phyloP scores from a whole-genome alignment of 2,888 invertebrate species.

The Melangyna quadrimaculata region DNA sequence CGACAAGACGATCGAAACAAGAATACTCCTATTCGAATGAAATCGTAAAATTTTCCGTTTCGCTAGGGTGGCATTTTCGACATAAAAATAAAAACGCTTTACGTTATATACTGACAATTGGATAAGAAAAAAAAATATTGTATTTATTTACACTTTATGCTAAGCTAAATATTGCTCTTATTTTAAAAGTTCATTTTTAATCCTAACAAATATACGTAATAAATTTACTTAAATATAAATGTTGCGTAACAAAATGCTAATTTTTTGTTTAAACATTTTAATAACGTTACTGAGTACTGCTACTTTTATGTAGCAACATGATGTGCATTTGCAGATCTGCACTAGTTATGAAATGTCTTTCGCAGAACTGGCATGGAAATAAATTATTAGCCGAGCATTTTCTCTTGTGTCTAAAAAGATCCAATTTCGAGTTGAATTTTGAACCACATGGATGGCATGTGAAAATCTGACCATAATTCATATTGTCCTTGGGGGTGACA shows the following conservation, averaged over 20 bases:
- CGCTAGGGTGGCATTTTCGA: too few species aligned
- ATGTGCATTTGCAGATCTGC: slow-evolving; percentile 74
- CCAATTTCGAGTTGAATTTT: slow-evolving; percentile 72
- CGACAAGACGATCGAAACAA: too few species aligned
- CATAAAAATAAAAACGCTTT: too few species aligned
- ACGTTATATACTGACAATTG: too few species aligned
- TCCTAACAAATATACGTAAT: not conserved
- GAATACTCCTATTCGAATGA: too few species aligned
- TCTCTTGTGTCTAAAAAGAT: slow-evolving; percentile 73
- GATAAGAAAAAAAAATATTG: not conserved
- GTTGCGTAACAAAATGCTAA: slow-evolving; percentile 6
- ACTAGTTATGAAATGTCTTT: slow-evolving; percentile 71
- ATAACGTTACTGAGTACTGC: slow-evolving; percentile 16
- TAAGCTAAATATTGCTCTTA: slow-evolving; percentile 16
- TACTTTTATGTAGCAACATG: slow-evolving; percentile 71
- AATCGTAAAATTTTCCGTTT: too few species aligned
- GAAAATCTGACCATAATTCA: slow-evolving; percentile 71
- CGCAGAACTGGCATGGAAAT: slow-evolving; percentile 73
- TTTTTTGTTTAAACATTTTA: not conserved
- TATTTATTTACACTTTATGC: slow-evolving; percentile 1
- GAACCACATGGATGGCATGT: slow-evolving; percentile 73
- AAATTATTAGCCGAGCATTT: slow-evolving; percentile 73
- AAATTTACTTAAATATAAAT: not conserved
- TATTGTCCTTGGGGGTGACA: slow-evolving; percentile 62
- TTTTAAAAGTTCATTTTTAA: not conserved